Evolutionary conservation across 2,888 invertebrate species (phyloP), one percentile per base, ranked within the genome.

Genomic region (Portevinia maculata): DNA sequence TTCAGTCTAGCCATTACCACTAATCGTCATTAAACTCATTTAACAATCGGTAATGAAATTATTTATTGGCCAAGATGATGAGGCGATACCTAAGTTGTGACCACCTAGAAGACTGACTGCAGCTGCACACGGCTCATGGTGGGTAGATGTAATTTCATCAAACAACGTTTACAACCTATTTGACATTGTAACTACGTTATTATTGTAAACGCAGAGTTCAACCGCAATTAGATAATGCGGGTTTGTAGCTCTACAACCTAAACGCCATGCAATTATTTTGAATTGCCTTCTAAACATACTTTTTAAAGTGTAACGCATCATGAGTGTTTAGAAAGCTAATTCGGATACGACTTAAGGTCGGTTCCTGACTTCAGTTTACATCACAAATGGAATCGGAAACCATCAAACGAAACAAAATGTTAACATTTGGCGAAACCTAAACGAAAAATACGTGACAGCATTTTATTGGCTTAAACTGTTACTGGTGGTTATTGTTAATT

Each of bases 31-130:
- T 79, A 69, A 74, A 67, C 48, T 41, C 74, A 74, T 74, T 48
- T 48, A 60, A 79, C 74, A 79, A 79, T 79, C 67, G 67, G 55
- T 74, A 69, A 67, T 65, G 65, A 73, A 67, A 79, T 60, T 53
- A 75, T 75, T 67, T 75, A 67, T 15, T 55, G 21, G 48, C 17
- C 28, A 13, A 64, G 62, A 30, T 3, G 53, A 21, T 52, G 70
- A 17, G 60, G 17, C 34, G 24, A 13, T 24, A n/a, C 28, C 15
- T 24, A 37, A 39, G 37, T 46, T 46, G 30, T 55, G 62, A 62
- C 71, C 62, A 62, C 53, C 71, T 34, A 30, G 53, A 30, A 28
- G 48, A 52, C 9, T 15, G 9, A 30, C n/a, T 24, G 13, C 53
- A 34, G 24, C 44, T 17, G 46, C 24, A 21, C 39, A 8, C 15